Evolutionary conservation across 2,888 invertebrate genomes (phyloP).

Genomic region (Flexamia atlantica): DNA sequence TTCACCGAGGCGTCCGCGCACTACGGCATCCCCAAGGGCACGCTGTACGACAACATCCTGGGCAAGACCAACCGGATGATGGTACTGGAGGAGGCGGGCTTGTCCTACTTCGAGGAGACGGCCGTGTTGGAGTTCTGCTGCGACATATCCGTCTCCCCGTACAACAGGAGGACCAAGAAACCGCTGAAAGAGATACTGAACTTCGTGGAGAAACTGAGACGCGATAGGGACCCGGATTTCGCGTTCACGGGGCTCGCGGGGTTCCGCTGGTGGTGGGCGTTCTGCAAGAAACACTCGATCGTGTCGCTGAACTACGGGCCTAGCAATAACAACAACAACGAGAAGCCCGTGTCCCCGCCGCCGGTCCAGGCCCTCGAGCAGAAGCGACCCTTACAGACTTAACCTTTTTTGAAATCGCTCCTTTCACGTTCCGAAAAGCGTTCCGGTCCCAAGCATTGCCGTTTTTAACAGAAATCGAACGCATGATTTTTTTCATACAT

Average conservation of each 20-base stretch:
- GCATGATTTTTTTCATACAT: no score
- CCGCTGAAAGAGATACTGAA: slow-evolving; percentile 80
- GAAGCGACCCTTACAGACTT: neutral
- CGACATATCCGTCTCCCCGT: slow-evolving; percentile 83
- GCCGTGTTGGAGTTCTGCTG: slow-evolving; percentile 85
- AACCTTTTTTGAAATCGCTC: neutral
- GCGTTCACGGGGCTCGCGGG: slow-evolving; percentile 84
- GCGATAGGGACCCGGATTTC: slow-evolving; percentile 81
- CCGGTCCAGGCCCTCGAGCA: slow-evolving; percentile 6
- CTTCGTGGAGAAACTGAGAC: slow-evolving; percentile 82
- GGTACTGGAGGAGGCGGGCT: slow-evolving; percentile 83
- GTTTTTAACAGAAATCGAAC: no score
- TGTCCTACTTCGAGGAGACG: slow-evolving; percentile 80
- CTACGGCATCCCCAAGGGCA: slow-evolving; percentile 87
- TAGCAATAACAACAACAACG: slow-evolving; percentile 71
- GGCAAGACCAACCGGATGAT: slow-evolving; percentile 88
- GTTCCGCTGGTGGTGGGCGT: slow-evolving; percentile 90
- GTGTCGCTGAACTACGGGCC: slow-evolving; percentile 80
- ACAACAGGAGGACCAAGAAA: slow-evolving; percentile 85
- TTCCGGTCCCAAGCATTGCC: no score
- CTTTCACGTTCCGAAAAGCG: no score
- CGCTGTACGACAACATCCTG: slow-evolving; percentile 87
- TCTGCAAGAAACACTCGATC: slow-evolving; percentile 87
- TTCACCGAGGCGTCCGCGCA: slow-evolving; percentile 86
- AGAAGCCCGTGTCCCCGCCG: slow-evolving; percentile 67